These are phyloP conservation scores for Erpornis zantholeuca DNA, from an alignment of 2,113 vertebrate species.

Conservation along the genomic window DNA sequence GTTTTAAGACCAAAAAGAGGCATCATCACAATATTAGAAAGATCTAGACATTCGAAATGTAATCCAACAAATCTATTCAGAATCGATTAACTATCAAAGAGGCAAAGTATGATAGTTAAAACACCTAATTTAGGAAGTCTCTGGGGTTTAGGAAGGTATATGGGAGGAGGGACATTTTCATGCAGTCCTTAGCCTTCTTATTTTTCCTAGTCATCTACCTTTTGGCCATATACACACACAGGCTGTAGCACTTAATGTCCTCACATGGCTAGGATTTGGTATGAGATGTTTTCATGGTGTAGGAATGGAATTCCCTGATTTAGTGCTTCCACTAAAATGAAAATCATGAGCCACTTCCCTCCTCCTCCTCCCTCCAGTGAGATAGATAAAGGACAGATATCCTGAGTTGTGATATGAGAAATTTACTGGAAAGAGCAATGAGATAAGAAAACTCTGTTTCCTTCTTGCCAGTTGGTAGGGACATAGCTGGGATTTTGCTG, in stretches of 20 bases:
- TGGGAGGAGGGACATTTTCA: fast-evolving
- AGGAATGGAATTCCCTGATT: neutral
- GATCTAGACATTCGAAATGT: no score
- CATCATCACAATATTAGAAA: no score
- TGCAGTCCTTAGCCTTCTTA: neutral
- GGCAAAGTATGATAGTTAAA: neutral
- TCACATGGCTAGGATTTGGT: neutral
- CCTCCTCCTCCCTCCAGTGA: neutral
- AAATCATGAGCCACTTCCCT: fast-evolving
- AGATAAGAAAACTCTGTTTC: neutral
- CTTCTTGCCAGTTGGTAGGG: neutral
- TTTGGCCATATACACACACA: neutral
- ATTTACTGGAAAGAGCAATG: neutral
- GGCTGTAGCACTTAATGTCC: neutral
- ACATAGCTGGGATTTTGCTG: neutral
- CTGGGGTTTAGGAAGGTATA: neutral
- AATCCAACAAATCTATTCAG: neutral
- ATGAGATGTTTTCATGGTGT: neutral
- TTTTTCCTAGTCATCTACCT: neutral
- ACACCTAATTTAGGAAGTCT: neutral
- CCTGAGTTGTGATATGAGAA: neutral
- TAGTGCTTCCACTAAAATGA: neutral
- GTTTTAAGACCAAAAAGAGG: no score
- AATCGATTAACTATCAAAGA: neutral
- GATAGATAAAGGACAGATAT: neutral